Percentiles rank a stretch among this genome's conserved stretches.
Conservation (phyloP, 1,140 invertebrate species). For the Reticulitermes speratus region DNA sequence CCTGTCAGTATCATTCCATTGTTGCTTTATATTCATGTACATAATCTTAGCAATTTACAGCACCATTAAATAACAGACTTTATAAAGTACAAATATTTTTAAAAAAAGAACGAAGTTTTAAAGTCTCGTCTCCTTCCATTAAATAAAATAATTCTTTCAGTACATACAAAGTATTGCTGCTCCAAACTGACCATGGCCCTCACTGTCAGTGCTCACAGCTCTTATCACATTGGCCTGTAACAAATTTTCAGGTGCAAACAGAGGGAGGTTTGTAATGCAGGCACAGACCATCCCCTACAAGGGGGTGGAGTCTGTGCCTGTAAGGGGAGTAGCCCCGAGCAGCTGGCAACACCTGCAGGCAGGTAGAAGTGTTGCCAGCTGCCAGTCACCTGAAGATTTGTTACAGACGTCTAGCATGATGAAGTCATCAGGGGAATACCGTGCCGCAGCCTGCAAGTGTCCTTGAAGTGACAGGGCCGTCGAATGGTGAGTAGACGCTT, state of each 20-base stretch:
- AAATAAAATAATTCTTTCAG: too few species aligned
- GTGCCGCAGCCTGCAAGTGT: not conserved
- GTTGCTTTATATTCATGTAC: too few species aligned
- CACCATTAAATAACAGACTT: too few species aligned
- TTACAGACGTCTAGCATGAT: constrained; percentile 55
- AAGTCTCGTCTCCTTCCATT: too few species aligned
- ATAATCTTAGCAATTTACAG: too few species aligned
- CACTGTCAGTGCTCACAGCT: not conserved
- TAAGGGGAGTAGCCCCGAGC: constrained; percentile 36
- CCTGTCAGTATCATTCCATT: too few species aligned
- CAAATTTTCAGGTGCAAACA: constrained; percentile 60
- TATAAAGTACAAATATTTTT: too few species aligned
- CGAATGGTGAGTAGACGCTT: not conserved
- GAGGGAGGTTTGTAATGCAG: constrained; percentile 43
- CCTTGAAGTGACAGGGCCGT: not conserved
- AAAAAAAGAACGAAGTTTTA: too few species aligned
- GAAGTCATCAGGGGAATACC: not conserved
- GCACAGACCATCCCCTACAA: constrained; percentile 56
- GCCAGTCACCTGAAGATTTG: constrained; percentile 66
- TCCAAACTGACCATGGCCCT: too few species aligned
- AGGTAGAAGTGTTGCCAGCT: constrained; percentile 21
- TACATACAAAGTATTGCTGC: too few species aligned
- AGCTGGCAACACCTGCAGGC: constrained; percentile 7
- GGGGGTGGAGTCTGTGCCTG: constrained; percentile 60
- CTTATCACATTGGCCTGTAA: constrained; percentile 42